Evolutionary conservation across 2,113 vertebrate genomes (phyloP), one percentile per base, ranked within the genome.

Genomic region (Etheostoma cragini): DNA sequence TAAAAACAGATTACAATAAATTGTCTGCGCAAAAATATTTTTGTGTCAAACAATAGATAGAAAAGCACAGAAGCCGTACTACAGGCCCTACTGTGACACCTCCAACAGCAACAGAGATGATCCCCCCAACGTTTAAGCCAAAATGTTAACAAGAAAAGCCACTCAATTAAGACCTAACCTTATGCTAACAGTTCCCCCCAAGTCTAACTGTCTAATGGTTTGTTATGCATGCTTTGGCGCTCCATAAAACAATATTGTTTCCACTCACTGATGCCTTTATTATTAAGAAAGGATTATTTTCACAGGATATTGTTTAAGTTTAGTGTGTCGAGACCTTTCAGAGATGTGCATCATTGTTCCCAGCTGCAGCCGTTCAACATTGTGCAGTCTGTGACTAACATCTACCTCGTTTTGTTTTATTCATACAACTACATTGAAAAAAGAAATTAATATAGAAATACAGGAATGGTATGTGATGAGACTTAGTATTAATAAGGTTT

Each of bases 121-220:
- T 42, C 15, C 10, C 11, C 21, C 35, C 17, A 47, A 26, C 2
- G 26, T 22, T 26, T 45, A 77, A n/a, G 8, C 35, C 54, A 63
- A 10, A 69, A 42, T 45, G 35, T 42, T 47, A 67, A 50, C 1
- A 1, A 57, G 26, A 49, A 26, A 74, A 61, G n/a, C 6, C 15
- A 35, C n/a, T 64, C 5, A 57, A n/a, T 42, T 42, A 42, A 64
- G 57, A 69, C 33, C 47, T 65, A 54, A 47, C 62, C 7, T 56
- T 26, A 62, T 47, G 13, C 17, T 56, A n/a, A 56, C 68, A 67
- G 35, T 35, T 68, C 30, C 33, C 17, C 19, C n/a, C 13, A 64
- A 42, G 14, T 60, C 6, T 62, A 38, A 53, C 12, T 50, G 33
- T 17, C 22, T 65, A 17, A 56, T 24, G 11, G 26, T 13, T 53